A percentile compares a stretch with the other conserved stretches of the same genome.
phyloP scores from a whole-genome alignment of 2,113 vertebrate species.

The Ondatra zibethicus region DNA sequence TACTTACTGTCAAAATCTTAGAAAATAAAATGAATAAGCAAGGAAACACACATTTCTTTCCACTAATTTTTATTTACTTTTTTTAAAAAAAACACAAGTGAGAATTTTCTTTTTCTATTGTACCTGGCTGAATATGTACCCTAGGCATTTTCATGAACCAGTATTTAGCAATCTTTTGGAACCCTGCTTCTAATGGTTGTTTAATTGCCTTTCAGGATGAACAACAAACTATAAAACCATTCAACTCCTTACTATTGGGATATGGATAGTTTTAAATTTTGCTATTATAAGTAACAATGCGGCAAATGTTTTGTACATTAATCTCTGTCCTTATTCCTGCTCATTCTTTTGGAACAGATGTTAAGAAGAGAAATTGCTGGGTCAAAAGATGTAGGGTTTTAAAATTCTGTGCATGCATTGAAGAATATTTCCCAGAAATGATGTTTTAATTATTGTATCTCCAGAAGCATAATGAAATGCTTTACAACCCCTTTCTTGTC shows the following conservation, averaged over 20 bases:
- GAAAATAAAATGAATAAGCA: background rate
- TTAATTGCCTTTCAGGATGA: slow-evolving; percentile 43
- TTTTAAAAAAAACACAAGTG: background rate
- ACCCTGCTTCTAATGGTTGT: background rate
- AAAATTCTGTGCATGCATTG: slow-evolving; percentile 14
- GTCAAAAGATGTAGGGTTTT: slow-evolving; percentile 27
- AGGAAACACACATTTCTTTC: background rate
- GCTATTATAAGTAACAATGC: slow-evolving; percentile 52
- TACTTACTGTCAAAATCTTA: background rate
- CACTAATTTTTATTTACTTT: background rate
- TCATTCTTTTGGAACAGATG: slow-evolving; percentile 20
- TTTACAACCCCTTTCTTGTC: background rate
- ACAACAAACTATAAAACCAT: background rate
- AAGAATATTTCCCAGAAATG: slow-evolving; percentile 22
- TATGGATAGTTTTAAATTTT: background rate
- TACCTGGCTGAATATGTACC: background rate
- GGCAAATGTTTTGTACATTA: slow-evolving; percentile 52
- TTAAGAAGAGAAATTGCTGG: slow-evolving; percentile 28
- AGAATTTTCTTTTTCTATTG: background rate
- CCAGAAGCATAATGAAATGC: background rate
- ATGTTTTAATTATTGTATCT: slow-evolving; percentile 50
- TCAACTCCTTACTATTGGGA: background rate
- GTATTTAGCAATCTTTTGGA: background rate
- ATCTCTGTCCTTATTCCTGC: slow-evolving; percentile 43
- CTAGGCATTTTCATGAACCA: background rate